Evolutionary conservation across 2,113 vertebrate genomes (phyloP), one percentile per base, ranked within the genome.

Genomic region (Thunnus thynnus): DNA sequence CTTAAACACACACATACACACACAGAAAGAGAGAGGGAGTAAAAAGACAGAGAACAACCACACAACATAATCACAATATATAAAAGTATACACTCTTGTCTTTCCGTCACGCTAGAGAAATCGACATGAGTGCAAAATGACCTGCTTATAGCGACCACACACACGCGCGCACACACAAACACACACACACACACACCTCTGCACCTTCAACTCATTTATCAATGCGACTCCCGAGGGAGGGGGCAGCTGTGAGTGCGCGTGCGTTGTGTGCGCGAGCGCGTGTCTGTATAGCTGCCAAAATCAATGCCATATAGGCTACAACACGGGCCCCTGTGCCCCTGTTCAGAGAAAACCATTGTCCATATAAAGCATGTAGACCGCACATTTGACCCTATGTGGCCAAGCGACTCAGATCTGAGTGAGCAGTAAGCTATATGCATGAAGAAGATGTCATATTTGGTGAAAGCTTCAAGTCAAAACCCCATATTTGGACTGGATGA

Each of bases 191-290:
- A 55, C 75, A 60, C 63, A 86, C 88, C 71, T 88, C 86, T 81
- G 82, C 78, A 77, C 88, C 80, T 83, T 86, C 81, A 79, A 72
- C 80, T 88, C 92, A 92, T 94, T 92, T 72, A 91, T 94, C 91
- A 94, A 85, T 47, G 56, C 74, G n/a, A 60, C 47, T 91, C 93
- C 81, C 91, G 17, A n/a, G 88, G 83, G 91, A 89, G 58, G 77
- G 62, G 69, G 68, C 73, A 77, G 83, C 80, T 86, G 84, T 66
- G 82, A 55, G 78, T 12, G 75, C 36, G 68, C 41, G 70, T 72
- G 72, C 5, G 46, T 62, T 17, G 18, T 32, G 78, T 54, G 79
- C 60, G 48, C 48, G 47, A 47, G 72, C 22, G 41, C 14, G 63
- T 57, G 76, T 72, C 71, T 71, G 73, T 30, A 61, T 62, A 55